Evolutionary conservation across 2,797 vertebrate genomes (phyloP), one percentile per base, ranked within the genome.

Genomic region (Hybognathus amarus): DNA sequence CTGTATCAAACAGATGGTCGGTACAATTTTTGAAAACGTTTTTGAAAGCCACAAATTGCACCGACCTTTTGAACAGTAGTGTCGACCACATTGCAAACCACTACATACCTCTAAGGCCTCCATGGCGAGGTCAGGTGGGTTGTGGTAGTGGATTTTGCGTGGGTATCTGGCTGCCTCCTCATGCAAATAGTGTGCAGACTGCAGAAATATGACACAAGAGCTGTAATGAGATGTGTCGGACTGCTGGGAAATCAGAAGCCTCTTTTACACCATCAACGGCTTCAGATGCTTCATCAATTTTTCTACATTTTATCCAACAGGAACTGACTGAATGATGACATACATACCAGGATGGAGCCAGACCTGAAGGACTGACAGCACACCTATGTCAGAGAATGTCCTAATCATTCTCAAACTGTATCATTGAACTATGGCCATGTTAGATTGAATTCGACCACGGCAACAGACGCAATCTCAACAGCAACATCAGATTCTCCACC

Each of bases 71-170:
- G 45, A 50, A 33, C 69, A 6, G 69, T 30, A 20, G 24, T 52
- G 45, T 22, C 30, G 27, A 66, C 30, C 30, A 36, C 63, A 66
- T 1, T 20, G 30, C 17, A 33, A 73, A 73, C 11, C 47, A 54
- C 30, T 15, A 56, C 86, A 94, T 95, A 99, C 98, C 97, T 99
- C 98, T 88, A 99, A 87, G 0, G 98, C 97, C 89, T 99, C 98
- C 98, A 99, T 98, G 83, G 98, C 98, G 87, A 99, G 94, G 84
- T 98, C 98, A 0, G 98, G 98, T 5, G 98, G 98, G 86, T 98
- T 99, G 89, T 99, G 98, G 92, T 99, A 99, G 91, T 99, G 98
- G 89, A 99, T 99, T 94, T 99, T 99, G 84, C 97, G 96, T 0
- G 98, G 98, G 33, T 99, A 99, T 27, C 97, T 95, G 83, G 98